These are phyloP conservation scores for Ditylenchus dipsaci DNA, from an alignment of 1,140 invertebrate species.

Conservation along the genomic window DNA sequence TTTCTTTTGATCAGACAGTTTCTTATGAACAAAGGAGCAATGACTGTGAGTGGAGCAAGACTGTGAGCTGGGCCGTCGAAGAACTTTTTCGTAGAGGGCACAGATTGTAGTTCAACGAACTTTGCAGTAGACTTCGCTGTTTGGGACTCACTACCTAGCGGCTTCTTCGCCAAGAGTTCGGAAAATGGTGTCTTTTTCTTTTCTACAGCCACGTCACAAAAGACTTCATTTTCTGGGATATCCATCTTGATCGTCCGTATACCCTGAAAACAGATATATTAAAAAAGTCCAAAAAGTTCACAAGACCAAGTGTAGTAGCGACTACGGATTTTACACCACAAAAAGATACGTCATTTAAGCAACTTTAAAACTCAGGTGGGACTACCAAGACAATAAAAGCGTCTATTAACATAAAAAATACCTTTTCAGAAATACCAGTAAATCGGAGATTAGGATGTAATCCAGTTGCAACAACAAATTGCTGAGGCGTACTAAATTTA, in stretches of 20 bases:
- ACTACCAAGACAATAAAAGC: no score
- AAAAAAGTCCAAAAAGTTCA: no score
- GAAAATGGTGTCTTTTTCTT: not conserved
- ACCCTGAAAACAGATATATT: no score
- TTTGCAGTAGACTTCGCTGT: not conserved
- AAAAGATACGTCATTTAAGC: no score
- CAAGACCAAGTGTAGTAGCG: no score
- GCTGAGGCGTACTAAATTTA: not conserved
- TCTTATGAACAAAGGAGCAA: not conserved
- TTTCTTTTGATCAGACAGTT: not conserved
- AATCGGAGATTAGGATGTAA: not conserved
- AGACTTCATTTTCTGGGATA: not conserved
- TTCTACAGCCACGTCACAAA: not conserved
- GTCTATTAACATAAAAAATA: no score
- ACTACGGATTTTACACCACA: no score
- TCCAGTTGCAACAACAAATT: not conserved
- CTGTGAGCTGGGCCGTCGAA: not conserved
- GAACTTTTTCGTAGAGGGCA: not conserved
- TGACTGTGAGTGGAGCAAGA: not conserved
- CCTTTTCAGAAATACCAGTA: not conserved
- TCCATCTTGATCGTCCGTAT: no score
- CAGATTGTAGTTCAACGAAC: not conserved
- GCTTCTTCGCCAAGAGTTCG: not conserved
- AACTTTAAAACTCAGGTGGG: no score
- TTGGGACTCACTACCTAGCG: not conserved